Base-by-base conservation (phyloP, 2,113 vertebrate genomes). In the Caracal caracal region DNA sequence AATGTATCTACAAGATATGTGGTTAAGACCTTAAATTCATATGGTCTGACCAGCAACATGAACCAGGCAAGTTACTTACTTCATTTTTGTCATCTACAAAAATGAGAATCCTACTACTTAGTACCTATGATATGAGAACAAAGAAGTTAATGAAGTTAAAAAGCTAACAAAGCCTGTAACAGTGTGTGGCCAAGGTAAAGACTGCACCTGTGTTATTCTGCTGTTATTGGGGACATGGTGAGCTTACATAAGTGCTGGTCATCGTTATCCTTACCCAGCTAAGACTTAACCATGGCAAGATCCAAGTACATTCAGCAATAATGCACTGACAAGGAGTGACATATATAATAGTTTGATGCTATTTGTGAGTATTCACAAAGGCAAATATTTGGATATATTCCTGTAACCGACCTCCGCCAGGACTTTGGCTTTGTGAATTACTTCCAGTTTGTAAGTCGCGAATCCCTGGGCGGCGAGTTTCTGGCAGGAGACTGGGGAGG, bases 281-380 rank as follows among this genome's bases (percentile, higher is more conserved):
- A 43, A 63, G 35, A 59, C 33, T 78, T n/a, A 61, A 30, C 49
- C 49, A 4, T 22, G n/a, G 56, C 16, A 17, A 43, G 49, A 73
- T 80, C 35, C 81, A 30, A 78, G 63, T 35, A 83, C 22, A 78
- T 10, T 33, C 22, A 47, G 61, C 35, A 71, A 11, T 30, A 79
- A 90, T 81, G 80, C 68, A 51, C 68, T 83, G 28, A 82, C 35
- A 59, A 10, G 63, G 88, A 85, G 51, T 53, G 40, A 92, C 82
- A 80, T 65, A 47, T 6, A 30, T 47, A 80, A n/a, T 15, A 26
- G 47, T 40, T 59, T 59, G 66, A 65, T 53, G 20, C 37, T 19
- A 89, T 37, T 33, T 49, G 51, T 53, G 65, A 49, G 79, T 75
- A 51, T 53, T 95, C 84, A 59, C 53, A 88, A 85, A 65, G 37